A percentile compares a stretch with the other conserved stretches of the same genome.
Evolutionary conservation across 2,113 vertebrate genomes (phyloP).

Genomic region (Athene cunicularia): DNA sequence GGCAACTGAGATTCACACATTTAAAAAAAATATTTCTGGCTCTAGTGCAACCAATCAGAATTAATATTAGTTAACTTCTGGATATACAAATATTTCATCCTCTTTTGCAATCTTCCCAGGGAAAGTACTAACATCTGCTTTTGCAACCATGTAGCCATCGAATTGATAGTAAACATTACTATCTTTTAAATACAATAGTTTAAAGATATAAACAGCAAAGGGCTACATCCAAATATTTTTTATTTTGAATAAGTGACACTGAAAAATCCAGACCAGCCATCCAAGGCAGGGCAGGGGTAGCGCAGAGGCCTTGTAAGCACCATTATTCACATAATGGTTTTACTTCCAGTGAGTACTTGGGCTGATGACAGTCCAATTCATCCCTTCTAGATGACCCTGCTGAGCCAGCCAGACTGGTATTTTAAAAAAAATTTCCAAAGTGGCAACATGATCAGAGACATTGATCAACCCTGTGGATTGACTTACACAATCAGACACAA

Average conservation of each 20-base stretch:
- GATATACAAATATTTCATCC: neutral
- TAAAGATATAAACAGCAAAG: neutral
- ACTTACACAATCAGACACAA: neutral
- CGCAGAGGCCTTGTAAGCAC: neutral
- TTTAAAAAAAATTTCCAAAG: neutral
- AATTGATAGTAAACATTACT: neutral
- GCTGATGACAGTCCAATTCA: slow-evolving; percentile 73
- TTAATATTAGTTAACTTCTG: neutral
- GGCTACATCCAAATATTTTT: neutral
- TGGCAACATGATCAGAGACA: neutral
- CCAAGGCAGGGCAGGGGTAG: neutral
- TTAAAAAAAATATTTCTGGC: neutral
- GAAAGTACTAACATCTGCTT: neutral
- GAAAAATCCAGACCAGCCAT: neutral
- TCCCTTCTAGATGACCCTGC: slow-evolving; percentile 64
- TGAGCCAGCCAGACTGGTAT: slow-evolving; percentile 69
- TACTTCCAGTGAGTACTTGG: slow-evolving; percentile 70
- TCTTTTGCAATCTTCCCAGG: neutral
- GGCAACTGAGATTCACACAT: neutral
- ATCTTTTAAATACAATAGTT: neutral
- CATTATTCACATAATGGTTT: neutral
- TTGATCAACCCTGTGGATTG: neutral
- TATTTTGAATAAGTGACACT: neutral
- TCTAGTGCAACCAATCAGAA: neutral
- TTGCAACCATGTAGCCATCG: neutral